Evolutionary conservation across 2,888 invertebrate species (phyloP), one percentile per base, ranked within the genome.

Genomic region (Cataglyphis altisquamis): DNA sequence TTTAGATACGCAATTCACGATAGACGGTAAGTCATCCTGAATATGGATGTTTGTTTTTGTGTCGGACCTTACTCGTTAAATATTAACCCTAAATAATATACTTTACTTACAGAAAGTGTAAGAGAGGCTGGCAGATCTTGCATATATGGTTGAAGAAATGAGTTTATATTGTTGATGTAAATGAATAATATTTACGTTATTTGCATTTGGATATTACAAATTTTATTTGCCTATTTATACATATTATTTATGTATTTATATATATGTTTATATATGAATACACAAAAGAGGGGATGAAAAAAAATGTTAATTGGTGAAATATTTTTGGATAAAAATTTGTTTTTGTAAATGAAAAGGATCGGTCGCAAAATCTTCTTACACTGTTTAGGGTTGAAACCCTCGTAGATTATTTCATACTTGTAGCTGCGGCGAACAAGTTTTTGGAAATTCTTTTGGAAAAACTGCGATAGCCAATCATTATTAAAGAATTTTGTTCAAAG

Each of bases 31-130:
- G 84, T 83, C 78, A 87, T 88, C 86, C 80, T 86, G 89, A 87
- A 86, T 83, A 85, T 82, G 90, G 89, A 89, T 86, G 89, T 89
- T 89, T 87, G 70, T 88, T 85, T 82, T 77, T 83, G 83, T 89
- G 83, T 89, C 87, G 80, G 60, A 70, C 41, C 62, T 70, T 82
- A 41, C 48, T 55, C 41, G 55, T 77, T 77, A n/a, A 77, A 81
- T 82, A 72, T 88, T 82, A 64, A 83, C 57, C 39, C 55, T 86
- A 67, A 73, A 75, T 80, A 9, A 48, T 60, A 68, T n/a, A 29
- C 21, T 62, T 75, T 75, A 82, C 45, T 80, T 64, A 77, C 36
- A 60, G 63, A 52, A 48, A 68, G 77, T 77, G 82, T 62, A 62
- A 77, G 62, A 62, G 29, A 63, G 25, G 3, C 45, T 70, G 70